Percentiles rank a stretch among this genome's conserved stretches.
These are phyloP conservation scores for Naja naja DNA, from an alignment of 2,113 vertebrate genomes.

Conservation along the genomic window DNA sequence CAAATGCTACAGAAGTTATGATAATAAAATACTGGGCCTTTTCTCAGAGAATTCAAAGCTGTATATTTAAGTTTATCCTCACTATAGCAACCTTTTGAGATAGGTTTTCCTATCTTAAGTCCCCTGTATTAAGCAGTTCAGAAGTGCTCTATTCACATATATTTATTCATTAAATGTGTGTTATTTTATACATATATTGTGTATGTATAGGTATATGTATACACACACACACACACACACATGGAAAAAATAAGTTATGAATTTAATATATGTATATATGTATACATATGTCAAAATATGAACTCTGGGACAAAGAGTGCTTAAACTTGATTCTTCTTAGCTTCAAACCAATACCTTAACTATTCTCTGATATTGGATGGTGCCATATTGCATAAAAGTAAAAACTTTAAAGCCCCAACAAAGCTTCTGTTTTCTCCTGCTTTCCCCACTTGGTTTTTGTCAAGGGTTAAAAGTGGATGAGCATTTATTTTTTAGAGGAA, in stretches of 20 bases:
- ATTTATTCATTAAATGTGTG: not conserved
- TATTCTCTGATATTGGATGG: not conserved
- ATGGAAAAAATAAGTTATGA: too few species aligned
- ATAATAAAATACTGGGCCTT: not conserved
- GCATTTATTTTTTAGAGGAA: not conserved
- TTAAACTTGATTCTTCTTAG: not conserved
- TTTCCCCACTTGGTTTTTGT: not conserved
- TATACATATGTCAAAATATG: too few species aligned
- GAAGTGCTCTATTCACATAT: not conserved
- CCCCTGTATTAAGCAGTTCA: not conserved
- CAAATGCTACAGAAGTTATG: not conserved
- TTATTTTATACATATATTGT: not conserved
- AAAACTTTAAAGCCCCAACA: not conserved
- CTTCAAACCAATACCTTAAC: not conserved
- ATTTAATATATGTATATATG: too few species aligned
- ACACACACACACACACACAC: too few species aligned
- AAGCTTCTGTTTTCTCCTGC: not conserved
- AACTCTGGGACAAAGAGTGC: not conserved
- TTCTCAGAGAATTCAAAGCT: not conserved
- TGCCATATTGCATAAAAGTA: not conserved
- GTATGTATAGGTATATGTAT: too few species aligned
- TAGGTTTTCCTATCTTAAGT: not conserved
- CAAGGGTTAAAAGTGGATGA: not conserved
- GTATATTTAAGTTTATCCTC: not conserved
- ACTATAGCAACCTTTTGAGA: not conserved